Evolutionary conservation across 2,888 invertebrate genomes (phyloP).

Genomic region (Plebejus argus): DNA sequence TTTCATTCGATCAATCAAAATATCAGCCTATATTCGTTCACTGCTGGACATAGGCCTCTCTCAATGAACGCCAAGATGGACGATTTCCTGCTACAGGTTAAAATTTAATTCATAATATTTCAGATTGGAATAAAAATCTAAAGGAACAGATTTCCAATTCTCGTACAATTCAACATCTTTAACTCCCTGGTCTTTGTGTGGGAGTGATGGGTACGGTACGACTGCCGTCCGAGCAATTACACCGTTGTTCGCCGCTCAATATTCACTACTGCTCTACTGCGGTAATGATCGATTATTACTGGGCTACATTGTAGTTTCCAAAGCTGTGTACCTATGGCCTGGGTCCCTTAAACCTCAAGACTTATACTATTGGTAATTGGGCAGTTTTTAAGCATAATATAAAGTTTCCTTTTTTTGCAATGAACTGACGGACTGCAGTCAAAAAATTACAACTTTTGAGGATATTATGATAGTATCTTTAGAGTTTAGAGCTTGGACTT

Average conservation of each 20-base stretch:
- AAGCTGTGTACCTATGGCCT: neutral
- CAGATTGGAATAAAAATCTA: neutral
- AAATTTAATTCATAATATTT: neutral
- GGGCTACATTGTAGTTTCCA: neutral
- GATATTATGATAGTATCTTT: neutral
- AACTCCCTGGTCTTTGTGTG: conserved; percentile 3
- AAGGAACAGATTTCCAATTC: neutral
- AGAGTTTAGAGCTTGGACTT: neutral
- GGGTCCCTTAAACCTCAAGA: neutral
- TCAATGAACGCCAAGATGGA: no score
- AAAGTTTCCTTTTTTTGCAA: no score
- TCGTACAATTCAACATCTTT: neutral
- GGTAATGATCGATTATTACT: conserved; percentile 4
- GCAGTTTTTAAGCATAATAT: no score
- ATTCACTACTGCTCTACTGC: neutral
- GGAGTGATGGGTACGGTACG: neutral
- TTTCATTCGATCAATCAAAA: no score
- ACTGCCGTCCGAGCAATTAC: neutral
- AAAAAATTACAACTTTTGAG: neutral
- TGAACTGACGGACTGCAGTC: no score
- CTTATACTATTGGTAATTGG: neutral
- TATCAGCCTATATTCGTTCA: no score
- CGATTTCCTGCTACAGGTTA: no score
- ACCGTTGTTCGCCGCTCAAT: conserved; percentile 6
- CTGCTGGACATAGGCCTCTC: no score